phyloP scores from a whole-genome alignment of 2,113 vertebrate genomes.

The Tetrao urogallus region DNA sequence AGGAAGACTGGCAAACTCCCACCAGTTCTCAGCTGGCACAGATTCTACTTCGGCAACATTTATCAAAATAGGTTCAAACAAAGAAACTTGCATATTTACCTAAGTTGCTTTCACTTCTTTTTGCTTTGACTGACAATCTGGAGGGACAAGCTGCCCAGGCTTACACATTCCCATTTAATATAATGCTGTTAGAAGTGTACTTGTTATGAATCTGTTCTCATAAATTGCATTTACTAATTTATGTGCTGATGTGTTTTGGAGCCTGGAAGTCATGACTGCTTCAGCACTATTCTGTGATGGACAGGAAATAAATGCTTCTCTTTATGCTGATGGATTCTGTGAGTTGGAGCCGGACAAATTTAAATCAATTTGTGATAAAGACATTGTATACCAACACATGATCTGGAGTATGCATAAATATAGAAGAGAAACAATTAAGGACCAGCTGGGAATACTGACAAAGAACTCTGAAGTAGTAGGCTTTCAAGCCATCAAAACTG shows the following conservation, averaged over 20 bases:
- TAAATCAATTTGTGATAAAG: slow-evolving; percentile 61
- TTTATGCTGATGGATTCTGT: slow-evolving; percentile 56
- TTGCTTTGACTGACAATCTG: background rate
- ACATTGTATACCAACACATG: slow-evolving; percentile 39
- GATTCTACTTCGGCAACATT: background rate
- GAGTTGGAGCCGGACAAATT: slow-evolving; percentile 44
- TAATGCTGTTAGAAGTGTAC: background rate
- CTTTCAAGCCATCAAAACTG: slow-evolving; percentile 54
- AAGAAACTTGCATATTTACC: slow-evolving; percentile 8
- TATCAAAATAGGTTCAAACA: slow-evolving; percentile 1
- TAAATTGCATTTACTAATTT: slow-evolving; percentile 53
- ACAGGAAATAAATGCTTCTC: slow-evolving; percentile 43
- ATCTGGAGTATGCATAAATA: slow-evolving; percentile 8
- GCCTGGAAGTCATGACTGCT: slow-evolving; percentile 52
- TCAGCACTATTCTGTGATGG: background rate
- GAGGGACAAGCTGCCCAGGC: background rate
- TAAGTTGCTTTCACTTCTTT: slow-evolving; percentile 10
- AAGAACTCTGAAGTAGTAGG: slow-evolving; percentile 37
- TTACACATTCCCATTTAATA: slow-evolving; percentile 50
- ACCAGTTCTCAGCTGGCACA: background rate
- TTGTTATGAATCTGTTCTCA: slow-evolving; percentile 51
- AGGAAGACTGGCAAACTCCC: slow-evolving; percentile 8
- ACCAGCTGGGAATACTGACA: slow-evolving; percentile 33
- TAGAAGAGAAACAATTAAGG: slow-evolving; percentile 53
- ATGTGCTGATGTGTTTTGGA: slow-evolving; percentile 42